Conservation (phyloP, 2,797 vertebrate genomes). For the Yasuhikotakia modesta region DNA sequence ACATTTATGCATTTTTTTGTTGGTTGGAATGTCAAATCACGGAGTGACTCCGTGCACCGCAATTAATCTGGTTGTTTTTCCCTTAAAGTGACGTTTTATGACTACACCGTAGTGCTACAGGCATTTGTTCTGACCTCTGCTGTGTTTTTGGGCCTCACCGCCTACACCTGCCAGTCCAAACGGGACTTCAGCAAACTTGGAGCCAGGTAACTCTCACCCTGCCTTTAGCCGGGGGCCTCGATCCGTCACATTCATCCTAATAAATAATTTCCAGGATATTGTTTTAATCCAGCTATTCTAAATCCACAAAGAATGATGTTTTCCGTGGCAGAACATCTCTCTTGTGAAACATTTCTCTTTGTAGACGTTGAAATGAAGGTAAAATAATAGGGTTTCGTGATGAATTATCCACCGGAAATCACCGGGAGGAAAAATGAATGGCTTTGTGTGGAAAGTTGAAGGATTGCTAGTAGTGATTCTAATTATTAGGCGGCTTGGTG, state of each 20-base stretch:
- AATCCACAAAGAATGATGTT: constrained; percentile 4
- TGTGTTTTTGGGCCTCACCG: constrained; percentile 88
- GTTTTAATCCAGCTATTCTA: constrained; percentile 28
- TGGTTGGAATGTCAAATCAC: neutral
- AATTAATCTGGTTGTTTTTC: neutral
- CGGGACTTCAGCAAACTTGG: constrained; percentile 93
- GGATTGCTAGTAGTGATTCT: neutral
- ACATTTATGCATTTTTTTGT: constrained; percentile 56
- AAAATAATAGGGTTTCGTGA: constrained; percentile 15
- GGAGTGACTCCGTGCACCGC: neutral
- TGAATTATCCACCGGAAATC: neutral
- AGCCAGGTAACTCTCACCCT: constrained; percentile 78
- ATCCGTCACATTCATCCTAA: constrained; percentile 6
- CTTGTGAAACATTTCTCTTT: constrained; percentile 24
- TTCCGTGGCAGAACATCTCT: neutral
- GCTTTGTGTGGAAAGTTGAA: neutral
- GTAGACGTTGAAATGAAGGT: constrained; percentile 6
- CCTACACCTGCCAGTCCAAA: constrained; percentile 92
- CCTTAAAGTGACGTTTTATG: constrained; percentile 88
- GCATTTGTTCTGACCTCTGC: constrained; percentile 88
- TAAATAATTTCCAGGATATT: constrained; percentile 20
- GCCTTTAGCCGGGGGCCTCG: neutral
- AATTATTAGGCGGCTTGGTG: neutral
- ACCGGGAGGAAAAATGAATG: neutral
- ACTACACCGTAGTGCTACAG: constrained; percentile 85